Base-by-base conservation (phyloP, 2,113 vertebrate species). In the Cochlearius cochlearius region DNA sequence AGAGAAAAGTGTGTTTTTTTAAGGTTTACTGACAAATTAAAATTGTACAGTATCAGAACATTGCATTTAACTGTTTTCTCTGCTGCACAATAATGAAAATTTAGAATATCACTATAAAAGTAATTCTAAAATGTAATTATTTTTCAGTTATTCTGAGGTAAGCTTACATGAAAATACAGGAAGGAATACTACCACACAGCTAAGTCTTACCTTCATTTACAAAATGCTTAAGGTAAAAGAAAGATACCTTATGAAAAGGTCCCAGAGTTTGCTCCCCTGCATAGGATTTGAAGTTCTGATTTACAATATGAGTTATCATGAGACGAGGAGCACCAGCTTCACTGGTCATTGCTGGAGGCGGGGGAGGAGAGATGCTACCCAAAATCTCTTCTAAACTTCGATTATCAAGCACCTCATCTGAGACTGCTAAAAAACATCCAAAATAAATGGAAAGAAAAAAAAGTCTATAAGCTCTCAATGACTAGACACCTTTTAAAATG, bases 261-360 rank as follows among this genome's bases (percentile, higher is more conserved):
- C 99, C 99, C 98, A 99, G 98, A 84, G 98, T 98, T 98, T 99
- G 98, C 95, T 99, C 98, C 59, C 99, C 99, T 56, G 99, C 99
- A 68, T 99, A 99, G 16, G 99, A 99, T 97, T 99, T 99, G 98
- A 99, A 99, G 98, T 99, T 99, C 91, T 99, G 98, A 98, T 99
- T 99, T 94, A 99, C 98, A 98, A 99, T 99, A 96, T 99, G 99
- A 45, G 99, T 99, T 98, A 99, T 99, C 99, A 99, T 99, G 79
- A 99, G 98, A 81, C 99, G 99, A 97, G 99, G 99, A 98, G 99
- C 99, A 94, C 99, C 99, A 73, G 99, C 98, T 98, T 99, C 99
- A 98, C 98, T 99, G 98, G 99, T 98, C 99, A 99, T 99, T 92
- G 99, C 98, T 95, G 99, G 99, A 98, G 98, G 99, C 90, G 99